Base-by-base conservation (phyloP, 1,140 invertebrate species). In the Monomorium pharaonis region DNA sequence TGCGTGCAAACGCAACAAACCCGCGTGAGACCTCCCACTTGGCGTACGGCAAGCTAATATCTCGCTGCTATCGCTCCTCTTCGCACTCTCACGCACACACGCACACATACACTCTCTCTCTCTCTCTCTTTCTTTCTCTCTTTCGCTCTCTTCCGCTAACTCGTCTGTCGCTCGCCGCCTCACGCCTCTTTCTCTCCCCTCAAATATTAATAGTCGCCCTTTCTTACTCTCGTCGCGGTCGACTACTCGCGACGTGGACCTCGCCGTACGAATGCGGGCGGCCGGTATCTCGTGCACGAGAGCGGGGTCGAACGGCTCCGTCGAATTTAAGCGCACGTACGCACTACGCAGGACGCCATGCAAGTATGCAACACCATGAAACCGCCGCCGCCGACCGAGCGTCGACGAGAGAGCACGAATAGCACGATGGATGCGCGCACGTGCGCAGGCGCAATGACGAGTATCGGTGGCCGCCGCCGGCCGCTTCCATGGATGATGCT, bases 331-430 rank as follows among this genome's bases (percentile, higher is more conserved):
- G 16, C 18, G 4, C 47, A 65, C 24, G 12, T 30, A 56, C n/a
- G 58, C 27, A 81, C 54, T 47, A 51, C 18, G 42, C 37, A 86
- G 42, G 67, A 90, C 86, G 84, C 86, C 88, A 88, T 90, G 47
- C n/a, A 88, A 74, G 2, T 5, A 33, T 37, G 3, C 37, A 37
- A 37, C 37, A 37, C 37, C 37, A 37, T n/a, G n/a, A n/a, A n/a
- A 37, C 37, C 37, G 37, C 37, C n/a, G n/a, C 44, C 76, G 67
- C 37, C 33, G 24, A 69, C 37, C 30, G 72, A 70, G 2, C 18
- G 18, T 18, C 33, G 58, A n/a, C 30, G 60, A 21, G 12, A 65
- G 6, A 33, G 27, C 49, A 30, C 63, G 65, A 69, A 65, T 3
- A 33, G 27, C 49, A 30, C 63, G 65, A 69, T 12, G 24, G 6